These are phyloP conservation scores for Xestia c-nigrum DNA, from an alignment of 2,888 invertebrate species.

Conservation along the genomic window DNA sequence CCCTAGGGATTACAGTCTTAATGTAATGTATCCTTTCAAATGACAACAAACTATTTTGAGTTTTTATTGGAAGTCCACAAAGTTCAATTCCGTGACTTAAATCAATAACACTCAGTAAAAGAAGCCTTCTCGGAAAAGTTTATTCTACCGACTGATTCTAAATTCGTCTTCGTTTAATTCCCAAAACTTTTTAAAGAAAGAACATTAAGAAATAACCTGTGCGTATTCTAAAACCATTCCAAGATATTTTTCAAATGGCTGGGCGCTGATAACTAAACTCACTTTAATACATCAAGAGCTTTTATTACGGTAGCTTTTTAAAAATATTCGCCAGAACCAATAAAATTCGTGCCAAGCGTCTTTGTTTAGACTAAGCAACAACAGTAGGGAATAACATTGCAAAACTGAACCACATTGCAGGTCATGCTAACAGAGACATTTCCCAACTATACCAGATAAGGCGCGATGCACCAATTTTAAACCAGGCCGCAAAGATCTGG, in stretches of 20 bases:
- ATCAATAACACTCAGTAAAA: not conserved
- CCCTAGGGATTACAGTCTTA: not conserved
- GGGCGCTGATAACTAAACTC: too few species aligned
- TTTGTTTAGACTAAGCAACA: not conserved
- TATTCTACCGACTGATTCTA: not conserved
- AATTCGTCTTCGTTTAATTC: not conserved
- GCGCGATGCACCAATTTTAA: conserved; percentile 17
- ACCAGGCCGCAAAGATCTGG: not conserved
- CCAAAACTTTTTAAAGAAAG: too few species aligned
- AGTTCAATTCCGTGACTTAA: not conserved
- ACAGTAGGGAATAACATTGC: conserved; percentile 37
- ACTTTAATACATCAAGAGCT: too few species aligned
- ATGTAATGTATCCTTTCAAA: not conserved
- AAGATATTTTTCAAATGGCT: too few species aligned
- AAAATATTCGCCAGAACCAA: conserved; percentile 29
- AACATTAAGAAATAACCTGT: not conserved
- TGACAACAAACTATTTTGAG: not conserved
- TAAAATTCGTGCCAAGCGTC: conserved; percentile 14
- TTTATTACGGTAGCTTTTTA: too few species aligned
- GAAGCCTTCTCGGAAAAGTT: not conserved
- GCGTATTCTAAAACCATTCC: not conserved
- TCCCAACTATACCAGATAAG: conserved; percentile 42
- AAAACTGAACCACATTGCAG: conserved; percentile 43
- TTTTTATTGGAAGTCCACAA: not conserved
- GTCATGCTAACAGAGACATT: conserved; percentile 45